Evolutionary conservation across 2,888 invertebrate species (phyloP).

Genomic region (Drosophila merina): DNA sequence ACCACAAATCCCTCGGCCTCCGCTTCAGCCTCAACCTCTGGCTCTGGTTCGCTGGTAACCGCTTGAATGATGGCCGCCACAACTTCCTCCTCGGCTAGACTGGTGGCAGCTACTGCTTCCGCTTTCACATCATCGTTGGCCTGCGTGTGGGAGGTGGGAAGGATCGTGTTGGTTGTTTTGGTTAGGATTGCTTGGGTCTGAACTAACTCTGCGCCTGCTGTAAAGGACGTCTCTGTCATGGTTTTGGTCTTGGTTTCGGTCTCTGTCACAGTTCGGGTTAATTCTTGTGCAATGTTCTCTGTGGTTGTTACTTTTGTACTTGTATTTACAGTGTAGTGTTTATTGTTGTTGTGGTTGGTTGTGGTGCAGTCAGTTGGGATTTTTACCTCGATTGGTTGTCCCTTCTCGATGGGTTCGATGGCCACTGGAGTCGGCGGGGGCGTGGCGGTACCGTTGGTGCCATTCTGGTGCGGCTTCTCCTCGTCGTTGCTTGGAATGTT

Average conservation of each 20-base stretch:
- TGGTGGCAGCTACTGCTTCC: slow-evolving; percentile 15
- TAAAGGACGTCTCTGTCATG: slow-evolving; percentile 54
- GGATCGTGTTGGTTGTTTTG: slow-evolving; percentile 55
- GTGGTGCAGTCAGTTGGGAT: slow-evolving; percentile 58
- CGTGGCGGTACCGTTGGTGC: slow-evolving; percentile 71
- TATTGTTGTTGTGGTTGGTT: slow-evolving; percentile 38
- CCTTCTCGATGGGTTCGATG: slow-evolving; percentile 65
- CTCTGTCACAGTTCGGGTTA: slow-evolving; percentile 36
- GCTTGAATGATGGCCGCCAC: slow-evolving; percentile 70
- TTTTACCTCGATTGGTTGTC: slow-evolving; percentile 82
- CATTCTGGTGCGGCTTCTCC: slow-evolving; percentile 75
- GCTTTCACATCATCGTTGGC: slow-evolving; percentile 40
- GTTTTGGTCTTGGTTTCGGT: slow-evolving; percentile 29
- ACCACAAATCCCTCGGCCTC: slow-evolving; percentile 60
- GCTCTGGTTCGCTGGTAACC: slow-evolving; percentile 60
- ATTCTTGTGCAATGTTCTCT: slow-evolving; percentile 52
- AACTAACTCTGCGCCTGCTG: slow-evolving; percentile 77
- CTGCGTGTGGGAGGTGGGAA: slow-evolving; percentile 47
- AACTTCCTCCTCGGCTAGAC: slow-evolving; percentile 60
- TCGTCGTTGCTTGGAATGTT: slow-evolving; percentile 62
- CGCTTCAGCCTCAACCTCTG: slow-evolving; percentile 47
- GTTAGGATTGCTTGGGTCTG: slow-evolving; percentile 69
- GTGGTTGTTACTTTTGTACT: slow-evolving; percentile 65
- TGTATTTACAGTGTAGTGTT: slow-evolving; percentile 71
- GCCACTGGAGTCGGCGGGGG: slow-evolving; percentile 76